Evolutionary conservation across 2,797 vertebrate genomes (phyloP), one percentile per base, ranked within the genome.

Genomic region (Leuciscus waleckii): DNA sequence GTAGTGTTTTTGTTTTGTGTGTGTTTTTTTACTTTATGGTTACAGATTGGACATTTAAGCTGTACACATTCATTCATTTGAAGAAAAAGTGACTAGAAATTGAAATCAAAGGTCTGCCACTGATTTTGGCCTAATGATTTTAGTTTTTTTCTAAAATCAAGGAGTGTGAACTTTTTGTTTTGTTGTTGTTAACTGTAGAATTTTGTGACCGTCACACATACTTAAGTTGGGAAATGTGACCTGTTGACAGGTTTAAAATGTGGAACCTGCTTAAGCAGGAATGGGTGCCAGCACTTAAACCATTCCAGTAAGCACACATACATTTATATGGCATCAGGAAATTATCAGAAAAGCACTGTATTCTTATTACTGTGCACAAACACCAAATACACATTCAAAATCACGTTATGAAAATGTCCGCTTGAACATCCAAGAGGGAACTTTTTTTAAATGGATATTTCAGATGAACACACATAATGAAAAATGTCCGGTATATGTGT

Each of bases 131-230:
- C 11, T 14, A 56, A 56, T 10, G 8, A 56, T 49, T 46, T 46
- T 14, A 13, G 13, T 49, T 49, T 49, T 16, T 46, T 46, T 49
- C 4, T 49, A 16, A 23, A 51, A 71, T 17, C 13, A 1, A 70
- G 39, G 14, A 17, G 16, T 49, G 43, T 49, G n/a, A 73, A 49
- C 70, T 5, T 2, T 58, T 58, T 29, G 39, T 26, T 51, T 51
- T 46, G 39, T 74, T 74, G 26, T 70, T 74, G 16, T 10, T 74
- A 74, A 32, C 16, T 74, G 49, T 75, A 35, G 6, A 56, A 76
- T 37, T 54, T 32, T 23, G 26, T 75, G 32, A 35, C 23, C 35
- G 73, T 75, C 17, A 37, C 73, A 13, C 29, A 3, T 5, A 32
- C 2, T 51, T 5, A 21, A 74, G 5, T 74, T 54, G 29, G 17